Evolutionary conservation across 2,113 vertebrate species (phyloP).

Genomic region (Notothenia rossii): DNA sequence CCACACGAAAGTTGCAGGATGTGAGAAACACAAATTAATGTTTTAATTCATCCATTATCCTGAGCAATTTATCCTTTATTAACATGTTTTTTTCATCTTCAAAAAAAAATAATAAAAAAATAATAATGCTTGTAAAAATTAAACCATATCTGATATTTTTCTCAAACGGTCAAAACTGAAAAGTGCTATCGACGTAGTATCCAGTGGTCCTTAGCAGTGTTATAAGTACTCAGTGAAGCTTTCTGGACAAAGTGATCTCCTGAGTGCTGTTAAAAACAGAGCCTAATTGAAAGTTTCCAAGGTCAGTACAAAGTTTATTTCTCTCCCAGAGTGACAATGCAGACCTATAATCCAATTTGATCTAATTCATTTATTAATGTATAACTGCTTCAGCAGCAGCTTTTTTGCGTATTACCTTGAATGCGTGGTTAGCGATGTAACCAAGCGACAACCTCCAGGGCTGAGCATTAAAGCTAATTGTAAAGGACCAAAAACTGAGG

Average conservation of each 20-base stretch:
- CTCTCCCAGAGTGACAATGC: background rate
- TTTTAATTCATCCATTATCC: background rate
- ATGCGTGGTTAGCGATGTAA: no score
- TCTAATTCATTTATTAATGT: no score
- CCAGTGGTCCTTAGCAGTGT: background rate
- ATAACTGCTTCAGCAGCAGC: no score
- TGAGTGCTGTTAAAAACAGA: background rate
- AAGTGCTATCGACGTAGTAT: background rate
- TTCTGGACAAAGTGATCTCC: conserved; percentile 5
- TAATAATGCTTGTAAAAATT: conserved; percentile 2
- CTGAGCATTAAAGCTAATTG: no score
- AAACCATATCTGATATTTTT: conserved; percentile 16
- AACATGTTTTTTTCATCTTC: background rate
- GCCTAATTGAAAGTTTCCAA: background rate
- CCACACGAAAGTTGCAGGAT: background rate
- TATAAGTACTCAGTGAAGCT: conserved; percentile 24
- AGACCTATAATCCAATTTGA: background rate
- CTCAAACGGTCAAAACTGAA: conserved; percentile 3
- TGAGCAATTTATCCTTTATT: background rate
- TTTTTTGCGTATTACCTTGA: no score
- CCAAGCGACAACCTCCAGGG: no score
- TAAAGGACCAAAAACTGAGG: no score
- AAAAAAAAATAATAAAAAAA: background rate
- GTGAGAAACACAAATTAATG: background rate
- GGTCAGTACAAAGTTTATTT: background rate